A percentile compares a stretch with the other conserved stretches of the same genome.
phyloP scores from a whole-genome alignment of 2,797 vertebrate species.

The Pelodytes ibericus region DNA sequence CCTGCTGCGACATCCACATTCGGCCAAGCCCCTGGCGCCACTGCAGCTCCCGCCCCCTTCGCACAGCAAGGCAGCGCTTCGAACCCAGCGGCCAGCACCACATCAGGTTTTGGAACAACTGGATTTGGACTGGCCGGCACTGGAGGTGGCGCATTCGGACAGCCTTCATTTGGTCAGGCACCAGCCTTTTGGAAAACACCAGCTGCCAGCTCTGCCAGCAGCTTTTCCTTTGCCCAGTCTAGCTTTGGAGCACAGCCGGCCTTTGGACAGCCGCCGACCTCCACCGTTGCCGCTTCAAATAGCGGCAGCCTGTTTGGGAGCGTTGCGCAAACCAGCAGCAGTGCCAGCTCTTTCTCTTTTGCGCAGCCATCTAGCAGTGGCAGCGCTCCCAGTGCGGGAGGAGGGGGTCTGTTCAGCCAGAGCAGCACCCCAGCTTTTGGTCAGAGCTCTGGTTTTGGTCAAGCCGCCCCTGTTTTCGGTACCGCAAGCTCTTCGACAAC shows the following conservation, averaged over 20 bases:
- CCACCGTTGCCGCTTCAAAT: conserved; percentile 68
- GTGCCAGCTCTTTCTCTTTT: conserved; percentile 86
- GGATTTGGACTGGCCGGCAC: conserved; percentile 67
- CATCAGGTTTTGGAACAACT: conserved; percentile 65
- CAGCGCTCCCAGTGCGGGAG: conserved; percentile 61
- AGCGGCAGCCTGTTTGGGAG: conserved; percentile 77
- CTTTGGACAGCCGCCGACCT: conserved; percentile 78
- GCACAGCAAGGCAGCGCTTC: conserved; percentile 60
- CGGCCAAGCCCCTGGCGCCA: conserved; percentile 62
- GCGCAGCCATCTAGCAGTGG: conserved; percentile 69
- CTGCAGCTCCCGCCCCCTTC: conserved; percentile 69
- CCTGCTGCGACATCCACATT: conserved; percentile 62
- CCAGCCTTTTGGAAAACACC: conserved; percentile 72
- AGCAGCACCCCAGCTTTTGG: conserved; percentile 79
- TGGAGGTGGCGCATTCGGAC: conserved; percentile 77
- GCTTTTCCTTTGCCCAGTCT: conserved; percentile 75
- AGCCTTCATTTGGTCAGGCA: conserved; percentile 80
- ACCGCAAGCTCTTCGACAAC: conserved; percentile 79
- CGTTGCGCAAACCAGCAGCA: conserved; percentile 66
- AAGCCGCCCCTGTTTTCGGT: conserved; percentile 80
- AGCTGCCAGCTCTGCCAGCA: conserved; percentile 56
- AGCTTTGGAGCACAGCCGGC: conserved; percentile 68
- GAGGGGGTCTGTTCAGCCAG: conserved; percentile 80
- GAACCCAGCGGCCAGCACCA: conserved; percentile 34
- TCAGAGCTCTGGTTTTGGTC: conserved; percentile 83